Evolutionary conservation across 1,140 invertebrate species (phyloP).

Genomic region (Eulimnadia texana): DNA sequence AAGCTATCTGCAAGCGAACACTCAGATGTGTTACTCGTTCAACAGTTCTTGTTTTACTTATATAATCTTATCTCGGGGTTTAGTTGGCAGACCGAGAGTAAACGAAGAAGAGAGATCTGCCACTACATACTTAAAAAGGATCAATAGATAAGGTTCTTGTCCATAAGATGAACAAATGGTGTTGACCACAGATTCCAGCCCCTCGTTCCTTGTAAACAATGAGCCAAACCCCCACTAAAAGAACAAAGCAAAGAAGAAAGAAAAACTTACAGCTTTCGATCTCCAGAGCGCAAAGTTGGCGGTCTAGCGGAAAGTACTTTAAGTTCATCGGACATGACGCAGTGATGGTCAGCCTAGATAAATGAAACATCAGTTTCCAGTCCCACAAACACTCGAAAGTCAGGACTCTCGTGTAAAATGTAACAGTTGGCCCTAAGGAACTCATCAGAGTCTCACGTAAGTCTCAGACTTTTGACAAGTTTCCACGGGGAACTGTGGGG

Average conservation of each 20-base stretch:
- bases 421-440: no score
- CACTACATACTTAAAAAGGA: no score
- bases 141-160: no score
- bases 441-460: no score
- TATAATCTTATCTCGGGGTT: no score
- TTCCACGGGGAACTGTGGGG: no score
- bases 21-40: background rate
- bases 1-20: conserved; percentile 68
- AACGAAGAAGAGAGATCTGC: no score
- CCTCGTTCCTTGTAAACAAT: no score
- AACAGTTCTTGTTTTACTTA: background rate
- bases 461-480: no score
- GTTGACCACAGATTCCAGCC: no score
- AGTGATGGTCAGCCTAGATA: conserved; percentile 84
- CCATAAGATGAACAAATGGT: no score
- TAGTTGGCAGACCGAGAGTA: no score
- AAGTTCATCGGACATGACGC: conserved; percentile 96
- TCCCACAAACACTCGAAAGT: background rate
- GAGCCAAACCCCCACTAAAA: background rate
- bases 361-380: conserved; percentile 13
- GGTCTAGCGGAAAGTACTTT: conserved; percentile 94
- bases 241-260: conserved; percentile 1
- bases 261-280: conserved; percentile 91
- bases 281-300: conserved; percentile 90
- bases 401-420: background rate